Conservation (phyloP, 2,888 invertebrate species). For the Pegoplata infirma region DNA sequence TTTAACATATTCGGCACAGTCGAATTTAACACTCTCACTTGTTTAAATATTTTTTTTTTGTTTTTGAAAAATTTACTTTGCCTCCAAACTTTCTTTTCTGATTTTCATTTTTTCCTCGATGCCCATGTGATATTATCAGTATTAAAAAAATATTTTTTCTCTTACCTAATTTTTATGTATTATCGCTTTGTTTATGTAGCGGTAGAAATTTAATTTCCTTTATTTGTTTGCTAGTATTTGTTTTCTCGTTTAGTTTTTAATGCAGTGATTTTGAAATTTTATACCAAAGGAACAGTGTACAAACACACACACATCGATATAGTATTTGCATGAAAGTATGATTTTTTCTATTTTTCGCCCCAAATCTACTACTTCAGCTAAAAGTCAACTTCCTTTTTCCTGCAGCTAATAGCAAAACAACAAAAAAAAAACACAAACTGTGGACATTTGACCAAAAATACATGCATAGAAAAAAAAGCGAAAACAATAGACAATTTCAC, state of each 20-base stretch:
- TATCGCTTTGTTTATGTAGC: background rate
- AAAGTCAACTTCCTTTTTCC: constrained; percentile 58
- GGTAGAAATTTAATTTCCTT: constrained; percentile 56
- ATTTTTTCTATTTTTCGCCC: background rate
- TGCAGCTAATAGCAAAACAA: constrained; percentile 36
- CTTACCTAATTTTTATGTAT: background rate
- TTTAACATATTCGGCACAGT: no score
- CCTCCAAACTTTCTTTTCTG: no score
- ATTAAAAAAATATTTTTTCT: no score
- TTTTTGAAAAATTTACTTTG: no score
- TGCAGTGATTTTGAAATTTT: constrained; percentile 7
- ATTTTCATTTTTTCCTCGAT: no score
- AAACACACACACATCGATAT: background rate
- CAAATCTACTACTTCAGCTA: constrained; percentile 25
- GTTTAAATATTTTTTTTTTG: no score
- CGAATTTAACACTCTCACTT: no score
- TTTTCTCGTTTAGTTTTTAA: background rate
- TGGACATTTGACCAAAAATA: constrained; percentile 36
- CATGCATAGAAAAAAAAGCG: background rate
- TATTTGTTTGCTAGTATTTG: background rate
- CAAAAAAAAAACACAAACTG: constrained; percentile 1
- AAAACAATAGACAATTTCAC: constrained; percentile 44
- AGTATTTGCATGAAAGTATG: background rate
- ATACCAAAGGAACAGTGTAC: background rate
- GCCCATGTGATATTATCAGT: background rate